Percentiles rank a stretch among this genome's conserved stretches.
Conservation (phyloP, 2,113 vertebrate species). For the Cheilinus undulatus region DNA sequence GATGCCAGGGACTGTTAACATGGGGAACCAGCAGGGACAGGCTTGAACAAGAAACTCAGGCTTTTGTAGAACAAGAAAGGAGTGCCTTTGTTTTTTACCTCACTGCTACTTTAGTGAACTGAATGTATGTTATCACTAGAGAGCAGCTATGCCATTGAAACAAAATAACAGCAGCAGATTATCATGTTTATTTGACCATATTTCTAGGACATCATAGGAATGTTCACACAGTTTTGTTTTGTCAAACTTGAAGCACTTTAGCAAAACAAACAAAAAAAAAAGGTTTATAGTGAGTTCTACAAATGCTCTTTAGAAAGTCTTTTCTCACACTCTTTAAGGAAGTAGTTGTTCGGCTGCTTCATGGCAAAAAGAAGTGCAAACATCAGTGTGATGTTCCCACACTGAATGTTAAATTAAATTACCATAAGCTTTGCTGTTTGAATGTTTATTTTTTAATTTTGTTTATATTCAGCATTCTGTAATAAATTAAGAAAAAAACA, state of each 20-base stretch:
- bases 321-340: neutral
- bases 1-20: neutral
- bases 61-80: too few species aligned
- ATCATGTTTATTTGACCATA: neutral
- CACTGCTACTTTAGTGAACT: neutral
- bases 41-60: neutral
- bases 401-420: neutral
- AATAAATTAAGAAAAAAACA: too few species aligned
- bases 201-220: neutral
- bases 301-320: neutral
- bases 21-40: conserved; percentile 8
- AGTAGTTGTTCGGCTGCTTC: neutral
- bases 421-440: neutral
- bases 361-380: neutral
- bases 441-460: too few species aligned
- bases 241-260: conserved; percentile 25
- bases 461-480: too few species aligned
- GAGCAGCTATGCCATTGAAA: too few species aligned
- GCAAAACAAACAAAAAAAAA: neutral
- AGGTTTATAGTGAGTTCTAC: neutral
- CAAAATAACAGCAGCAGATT: too few species aligned
- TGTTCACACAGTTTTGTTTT: neutral
- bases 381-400: neutral
- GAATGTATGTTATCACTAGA: conserved; percentile 9
- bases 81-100: neutral